A percentile compares a stretch with the other conserved stretches of the same genome.
These are phyloP conservation scores for Tetheella fluctuosa DNA, from an alignment of 2,888 invertebrate species.

Conservation along the genomic window DNA sequence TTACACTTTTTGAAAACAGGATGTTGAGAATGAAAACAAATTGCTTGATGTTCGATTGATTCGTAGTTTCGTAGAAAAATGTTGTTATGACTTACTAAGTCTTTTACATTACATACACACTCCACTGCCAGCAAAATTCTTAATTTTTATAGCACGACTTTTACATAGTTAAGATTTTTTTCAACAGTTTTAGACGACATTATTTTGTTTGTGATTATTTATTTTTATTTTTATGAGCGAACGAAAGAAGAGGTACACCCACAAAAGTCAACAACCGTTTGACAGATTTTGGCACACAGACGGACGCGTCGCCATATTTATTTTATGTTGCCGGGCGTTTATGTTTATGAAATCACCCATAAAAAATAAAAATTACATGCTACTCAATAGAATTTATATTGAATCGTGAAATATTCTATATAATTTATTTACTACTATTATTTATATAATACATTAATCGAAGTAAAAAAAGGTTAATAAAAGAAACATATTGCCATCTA, in stretches of 20 bases:
- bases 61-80: constrained; percentile 27
- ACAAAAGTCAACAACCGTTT: constrained; percentile 78
- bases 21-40: constrained; percentile 53
- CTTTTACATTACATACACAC: constrained; percentile 7
- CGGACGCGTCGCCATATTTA: constrained; percentile 58
- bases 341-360: constrained; percentile 21
- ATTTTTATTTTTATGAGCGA: constrained; percentile 23
- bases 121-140: background rate
- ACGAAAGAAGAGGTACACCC: constrained; percentile 44
- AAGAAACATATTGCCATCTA: background rate
- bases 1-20: constrained; percentile 51
- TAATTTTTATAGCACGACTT: background rate
- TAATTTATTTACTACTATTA: too few relatives aligned
- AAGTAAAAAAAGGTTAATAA: background rate
- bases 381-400: background rate
- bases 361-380: background rate
- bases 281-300: constrained; percentile 53
- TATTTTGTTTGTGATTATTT: constrained; percentile 14
- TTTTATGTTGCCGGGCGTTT: constrained; percentile 35
- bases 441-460: constrained; percentile 15
- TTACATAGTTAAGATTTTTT: background rate
- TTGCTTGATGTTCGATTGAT: constrained; percentile 28
- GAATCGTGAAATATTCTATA: too few relatives aligned
- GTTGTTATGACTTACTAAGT: constrained; percentile 19
- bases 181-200: background rate